Base-by-base conservation (phyloP, 2,797 vertebrate species). In the Enteromius viviparus region DNA sequence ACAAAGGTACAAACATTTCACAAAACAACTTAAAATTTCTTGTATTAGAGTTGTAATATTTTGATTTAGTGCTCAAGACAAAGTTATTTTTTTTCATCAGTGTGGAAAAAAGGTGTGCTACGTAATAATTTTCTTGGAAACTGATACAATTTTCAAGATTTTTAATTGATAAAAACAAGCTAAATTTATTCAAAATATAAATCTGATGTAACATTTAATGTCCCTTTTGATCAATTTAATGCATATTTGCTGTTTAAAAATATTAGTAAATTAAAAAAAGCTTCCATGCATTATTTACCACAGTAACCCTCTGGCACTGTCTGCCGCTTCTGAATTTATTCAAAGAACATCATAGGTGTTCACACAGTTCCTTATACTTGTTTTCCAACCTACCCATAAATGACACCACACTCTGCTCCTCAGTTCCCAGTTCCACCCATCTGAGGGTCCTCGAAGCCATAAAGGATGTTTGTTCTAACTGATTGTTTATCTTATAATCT, bases 321-420 rank as follows among this genome's bases (percentile, higher is more conserved):
- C 76, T 65, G 45, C n/a, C n/a, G 6, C 47, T 42, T 14, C 34
- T 23, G 19, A 34, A 26, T 62, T 37, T 69, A 70, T 77, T 58
- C 49, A 34, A 62, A 55, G 71, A 81, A 69, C 32, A 55, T 66
- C 15, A 26, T 7, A 58, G 32, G 58, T 74, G 45, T 79, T 71
- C 26, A 53, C 17, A 29, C 37, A 62, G n/a, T 49, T n/a, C 65
- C 75, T 78, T 40, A 9, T 37, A 60, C 45, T 40, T 11, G 23
- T 45, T 78, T 75, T 53, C 60, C 47, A 68, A 37, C 62, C 23
- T 64, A 78, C 45, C 58, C 60, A 51, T 45, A 81, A 66, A 53
- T 65, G 34, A 55, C 23, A 68, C 9, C 0, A n/a, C 58, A 80
- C n/a, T n/a, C 37, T 19, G 10, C 42, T 14, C n/a, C 23, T 3